Percentiles rank a stretch among this genome's conserved stretches.
Conservation (phyloP, 2,797 vertebrate genomes). For the Epinephelus coioides region DNA sequence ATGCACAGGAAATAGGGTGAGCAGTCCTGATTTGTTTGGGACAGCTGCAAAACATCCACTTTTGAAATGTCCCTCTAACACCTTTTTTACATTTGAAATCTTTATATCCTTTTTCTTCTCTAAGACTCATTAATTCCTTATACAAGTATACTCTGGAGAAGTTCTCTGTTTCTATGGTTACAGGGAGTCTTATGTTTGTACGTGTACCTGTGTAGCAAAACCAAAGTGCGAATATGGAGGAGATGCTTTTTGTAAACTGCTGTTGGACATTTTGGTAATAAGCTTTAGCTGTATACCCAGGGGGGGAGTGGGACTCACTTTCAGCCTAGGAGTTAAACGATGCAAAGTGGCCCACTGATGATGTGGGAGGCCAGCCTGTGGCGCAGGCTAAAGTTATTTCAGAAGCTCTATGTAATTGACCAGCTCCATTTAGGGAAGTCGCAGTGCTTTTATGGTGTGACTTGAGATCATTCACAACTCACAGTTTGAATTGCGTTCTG, state of each 20-base stretch:
- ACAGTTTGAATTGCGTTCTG: neutral
- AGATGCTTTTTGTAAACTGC: constrained; percentile 21
- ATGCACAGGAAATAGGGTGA: neutral
- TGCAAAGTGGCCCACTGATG: neutral
- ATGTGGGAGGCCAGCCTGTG: constrained; percentile 1
- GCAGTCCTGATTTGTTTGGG: neutral
- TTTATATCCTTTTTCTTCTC: neutral
- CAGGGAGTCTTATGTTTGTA: constrained; percentile 12
- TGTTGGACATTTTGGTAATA: constrained; percentile 34
- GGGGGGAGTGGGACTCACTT: constrained; percentile 21
- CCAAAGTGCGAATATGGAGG: constrained; percentile 13
- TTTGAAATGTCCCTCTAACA: neutral
- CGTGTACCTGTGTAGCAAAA: constrained; percentile 1
- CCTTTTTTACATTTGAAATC: neutral
- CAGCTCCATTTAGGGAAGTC: constrained; percentile 24
- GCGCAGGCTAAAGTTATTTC: constrained; percentile 18
- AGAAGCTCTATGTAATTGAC: constrained; percentile 31
- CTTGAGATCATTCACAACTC: constrained; percentile 24
- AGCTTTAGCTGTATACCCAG: constrained; percentile 23
- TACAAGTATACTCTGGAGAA: constrained; percentile 2
- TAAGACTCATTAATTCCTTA: constrained; percentile 34
- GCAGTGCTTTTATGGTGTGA: constrained; percentile 6
- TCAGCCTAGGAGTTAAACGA: constrained; percentile 14
- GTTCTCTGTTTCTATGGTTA: constrained; percentile 42
- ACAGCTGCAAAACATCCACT: neutral